Evolutionary conservation across 2,113 vertebrate species (phyloP).

Genomic region (Perca flavescens): DNA sequence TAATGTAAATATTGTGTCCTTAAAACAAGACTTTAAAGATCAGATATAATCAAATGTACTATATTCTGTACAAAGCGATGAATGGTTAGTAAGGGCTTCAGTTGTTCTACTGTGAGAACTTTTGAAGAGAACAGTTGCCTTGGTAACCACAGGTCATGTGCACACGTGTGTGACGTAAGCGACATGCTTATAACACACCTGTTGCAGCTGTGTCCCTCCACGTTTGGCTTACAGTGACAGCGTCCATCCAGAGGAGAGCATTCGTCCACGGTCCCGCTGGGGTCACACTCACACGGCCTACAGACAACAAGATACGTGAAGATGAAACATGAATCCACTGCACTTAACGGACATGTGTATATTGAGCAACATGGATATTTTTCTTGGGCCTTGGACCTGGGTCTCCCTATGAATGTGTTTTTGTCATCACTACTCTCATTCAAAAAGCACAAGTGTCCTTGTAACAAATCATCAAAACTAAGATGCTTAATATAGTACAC

Average conservation of each 20-base stretch:
- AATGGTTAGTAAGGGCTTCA: background rate
- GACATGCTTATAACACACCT: slow-evolving; percentile 80
- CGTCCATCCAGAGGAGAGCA: slow-evolving; percentile 88
- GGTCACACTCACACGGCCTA: slow-evolving; percentile 89
- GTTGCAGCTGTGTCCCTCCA: slow-evolving; percentile 90
- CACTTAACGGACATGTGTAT: background rate
- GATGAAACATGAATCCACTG: background rate
- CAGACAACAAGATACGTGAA: slow-evolving; percentile 1
- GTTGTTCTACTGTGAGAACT: background rate
- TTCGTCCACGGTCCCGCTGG: slow-evolving; percentile 83
- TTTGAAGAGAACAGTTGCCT: slow-evolving; percentile 13
- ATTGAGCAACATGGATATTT: slow-evolving; percentile 7
- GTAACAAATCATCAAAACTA: background rate
- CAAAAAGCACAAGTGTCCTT: slow-evolving; percentile 8
- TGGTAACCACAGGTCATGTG: slow-evolving; percentile 20
- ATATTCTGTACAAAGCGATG: background rate
- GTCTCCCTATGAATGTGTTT: background rate
- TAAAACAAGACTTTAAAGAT: background rate
- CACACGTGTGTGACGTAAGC: background rate
- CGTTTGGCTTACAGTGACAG: slow-evolving; percentile 89
- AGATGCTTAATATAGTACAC: background rate
- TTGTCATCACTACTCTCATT: background rate
- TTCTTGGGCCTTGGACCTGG: background rate
- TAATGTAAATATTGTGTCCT: background rate
- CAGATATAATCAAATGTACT: background rate